Evolutionary conservation across 1,140 invertebrate species (phyloP).

Genomic region (Zelostemma sp.): DNA sequence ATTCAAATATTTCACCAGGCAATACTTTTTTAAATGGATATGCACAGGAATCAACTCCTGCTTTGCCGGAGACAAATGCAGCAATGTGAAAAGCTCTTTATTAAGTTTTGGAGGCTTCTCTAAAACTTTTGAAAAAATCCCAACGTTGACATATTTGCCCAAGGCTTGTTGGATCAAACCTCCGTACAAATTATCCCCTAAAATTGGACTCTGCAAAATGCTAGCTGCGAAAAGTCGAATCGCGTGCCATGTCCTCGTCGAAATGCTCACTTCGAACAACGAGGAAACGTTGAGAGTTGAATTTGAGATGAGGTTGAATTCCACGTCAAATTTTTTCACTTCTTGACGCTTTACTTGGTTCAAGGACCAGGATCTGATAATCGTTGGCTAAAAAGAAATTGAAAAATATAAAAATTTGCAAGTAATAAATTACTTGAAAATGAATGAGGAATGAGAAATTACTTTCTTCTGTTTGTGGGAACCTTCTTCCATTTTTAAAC

Average conservation of each 20-base stretch:
- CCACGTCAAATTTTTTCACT: conserved; percentile 49
- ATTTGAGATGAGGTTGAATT: conserved; percentile 51
- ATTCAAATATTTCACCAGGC: conserved; percentile 40
- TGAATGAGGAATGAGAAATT: background rate
- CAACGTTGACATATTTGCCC: conserved; percentile 56
- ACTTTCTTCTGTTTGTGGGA: background rate
- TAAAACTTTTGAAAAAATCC: conserved; percentile 51
- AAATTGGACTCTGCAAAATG: conserved; percentile 60
- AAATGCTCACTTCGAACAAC: conserved; percentile 58
- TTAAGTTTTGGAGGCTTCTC: conserved; percentile 47
- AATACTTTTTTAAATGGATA: conserved; percentile 56
- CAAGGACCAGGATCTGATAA: conserved; percentile 43
- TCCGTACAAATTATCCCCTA: conserved; percentile 66
- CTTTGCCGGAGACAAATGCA: conserved; percentile 34
- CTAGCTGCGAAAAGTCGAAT: conserved; percentile 63
- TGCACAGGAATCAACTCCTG: conserved; percentile 64
- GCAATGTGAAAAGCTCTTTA: conserved; percentile 28
- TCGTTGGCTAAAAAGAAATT: conserved; percentile 45
- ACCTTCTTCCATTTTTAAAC: conserved; percentile 25
- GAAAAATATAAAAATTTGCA: too few relatives aligned
- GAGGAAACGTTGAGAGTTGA: conserved; percentile 55
- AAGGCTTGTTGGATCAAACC: conserved; percentile 59
- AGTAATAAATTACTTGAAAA: too few relatives aligned
- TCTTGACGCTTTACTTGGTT: conserved; percentile 42
- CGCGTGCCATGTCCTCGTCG: conserved; percentile 55